Evolutionary conservation across 2,113 vertebrate species (phyloP).

Genomic region (Carlito syrichta): DNA sequence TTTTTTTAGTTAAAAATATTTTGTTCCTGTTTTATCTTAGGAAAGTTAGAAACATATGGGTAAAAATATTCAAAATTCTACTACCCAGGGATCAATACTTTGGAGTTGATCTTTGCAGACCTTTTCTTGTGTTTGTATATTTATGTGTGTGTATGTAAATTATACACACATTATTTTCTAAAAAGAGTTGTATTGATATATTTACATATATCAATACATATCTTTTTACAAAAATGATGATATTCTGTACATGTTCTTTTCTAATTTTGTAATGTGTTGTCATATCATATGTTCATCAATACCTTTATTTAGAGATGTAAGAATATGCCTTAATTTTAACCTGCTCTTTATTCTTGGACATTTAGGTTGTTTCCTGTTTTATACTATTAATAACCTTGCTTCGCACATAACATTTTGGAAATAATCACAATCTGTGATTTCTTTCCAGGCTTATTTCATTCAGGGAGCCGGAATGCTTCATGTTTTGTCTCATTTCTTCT

Average conservation of each 20-base stretch:
- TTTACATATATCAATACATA: neutral
- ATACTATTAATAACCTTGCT: slow-evolving; percentile 20
- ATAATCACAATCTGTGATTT: slow-evolving; percentile 68
- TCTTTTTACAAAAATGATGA: slow-evolving; percentile 24
- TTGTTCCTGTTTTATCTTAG: slow-evolving; percentile 22
- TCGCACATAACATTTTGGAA: slow-evolving; percentile 51
- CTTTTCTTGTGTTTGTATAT: neutral
- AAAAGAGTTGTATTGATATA: neutral
- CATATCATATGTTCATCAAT: neutral
- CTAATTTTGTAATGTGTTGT: neutral
- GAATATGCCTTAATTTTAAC: slow-evolving; percentile 30
- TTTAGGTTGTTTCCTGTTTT: slow-evolving; percentile 43
- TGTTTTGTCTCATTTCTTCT: slow-evolving; percentile 66
- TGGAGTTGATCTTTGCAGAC: neutral
- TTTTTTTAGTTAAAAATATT: neutral
- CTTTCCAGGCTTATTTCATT: slow-evolving; percentile 65
- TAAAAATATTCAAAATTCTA: neutral
- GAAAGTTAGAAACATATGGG: slow-evolving; percentile 21
- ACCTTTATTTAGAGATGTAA: slow-evolving; percentile 29
- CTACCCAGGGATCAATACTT: neutral
- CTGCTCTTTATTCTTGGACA: neutral
- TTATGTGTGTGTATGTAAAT: neutral
- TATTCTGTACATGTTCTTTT: neutral
- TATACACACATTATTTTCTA: neutral
- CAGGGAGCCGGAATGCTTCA: slow-evolving; percentile 52